A percentile compares a stretch with the other conserved stretches of the same genome.
Evolutionary conservation across 1,140 invertebrate species (phyloP).

Genomic region (Drosophila paulistorum): DNA sequence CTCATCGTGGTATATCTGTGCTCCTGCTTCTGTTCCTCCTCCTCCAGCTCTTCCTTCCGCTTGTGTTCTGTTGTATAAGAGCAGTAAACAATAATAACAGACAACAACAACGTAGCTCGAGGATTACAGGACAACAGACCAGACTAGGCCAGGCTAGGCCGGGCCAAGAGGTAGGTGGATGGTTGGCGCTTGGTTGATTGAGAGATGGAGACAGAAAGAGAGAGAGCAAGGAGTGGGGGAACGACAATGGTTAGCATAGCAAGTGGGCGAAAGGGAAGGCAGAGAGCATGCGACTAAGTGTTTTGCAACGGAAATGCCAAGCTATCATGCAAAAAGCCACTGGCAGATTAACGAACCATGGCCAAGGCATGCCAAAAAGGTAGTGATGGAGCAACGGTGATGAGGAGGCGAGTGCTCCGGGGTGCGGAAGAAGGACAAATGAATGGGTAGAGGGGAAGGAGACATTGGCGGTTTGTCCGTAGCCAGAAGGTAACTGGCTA

Average conservation of each 20-base stretch:
- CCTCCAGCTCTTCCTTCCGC: not conserved
- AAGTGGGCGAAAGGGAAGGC: not conserved
- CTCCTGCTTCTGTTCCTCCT: not conserved
- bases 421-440: constrained; percentile 6
- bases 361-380: constrained; percentile 69
- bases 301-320: constrained; percentile 79
- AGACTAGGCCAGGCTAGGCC: not conserved
- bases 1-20: constrained; percentile 1
- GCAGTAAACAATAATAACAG: constrained; percentile 74
- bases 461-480: constrained; percentile 22
- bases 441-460: not conserved
- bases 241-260: not conserved
- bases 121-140: constrained; percentile 66
- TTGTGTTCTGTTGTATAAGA: constrained; percentile 32
- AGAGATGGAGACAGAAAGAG: not conserved
- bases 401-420: not conserved
- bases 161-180: not conserved
- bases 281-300: constrained; percentile 69
- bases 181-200: not conserved
- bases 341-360: constrained; percentile 81
- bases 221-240: not conserved
- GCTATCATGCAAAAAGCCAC: constrained; percentile 80
- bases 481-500: constrained; percentile 56
- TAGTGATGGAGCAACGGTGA: not conserved
- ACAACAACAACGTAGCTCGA: constrained; percentile 63